These are phyloP conservation scores for Metellina segmentata DNA, from an alignment of 2,888 invertebrate genomes.

Conservation along the genomic window DNA sequence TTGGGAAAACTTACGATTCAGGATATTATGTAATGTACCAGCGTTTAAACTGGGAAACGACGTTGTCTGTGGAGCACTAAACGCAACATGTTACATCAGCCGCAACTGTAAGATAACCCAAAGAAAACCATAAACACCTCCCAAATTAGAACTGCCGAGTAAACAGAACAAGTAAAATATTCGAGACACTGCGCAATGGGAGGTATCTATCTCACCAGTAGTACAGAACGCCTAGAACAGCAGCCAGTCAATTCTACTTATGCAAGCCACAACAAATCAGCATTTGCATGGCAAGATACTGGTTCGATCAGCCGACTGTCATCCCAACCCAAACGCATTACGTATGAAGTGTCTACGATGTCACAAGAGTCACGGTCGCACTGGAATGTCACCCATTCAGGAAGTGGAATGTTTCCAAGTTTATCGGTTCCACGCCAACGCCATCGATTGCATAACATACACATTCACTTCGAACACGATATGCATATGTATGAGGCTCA, in stretches of 20 bases:
- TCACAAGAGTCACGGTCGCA: neutral
- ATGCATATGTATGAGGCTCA: constrained; percentile 43
- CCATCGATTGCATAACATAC: constrained; percentile 22
- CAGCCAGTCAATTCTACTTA: no score
- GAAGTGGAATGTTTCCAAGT: constrained; percentile 15
- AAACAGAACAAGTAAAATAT: neutral
- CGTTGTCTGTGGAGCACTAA: neutral
- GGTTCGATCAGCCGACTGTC: neutral
- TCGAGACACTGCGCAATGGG: no score
- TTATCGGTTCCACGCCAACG: constrained; percentile 15
- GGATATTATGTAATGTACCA: no score
- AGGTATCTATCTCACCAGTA: no score
- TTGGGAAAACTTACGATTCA: neutral
- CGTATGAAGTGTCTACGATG: neutral
- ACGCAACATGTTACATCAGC: neutral
- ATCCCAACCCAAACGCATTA: neutral
- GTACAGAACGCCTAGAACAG: no score
- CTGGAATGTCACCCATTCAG: constrained; percentile 27
- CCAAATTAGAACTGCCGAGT: neutral
- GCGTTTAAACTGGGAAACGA: neutral
- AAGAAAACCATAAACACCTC: neutral
- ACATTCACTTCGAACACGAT: constrained; percentile 11
- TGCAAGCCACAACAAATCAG: no score
- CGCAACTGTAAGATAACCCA: neutral
- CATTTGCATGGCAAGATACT: no score